Conservation (phyloP, 2,113 vertebrate species). For the Hiodon alosoides region DNA sequence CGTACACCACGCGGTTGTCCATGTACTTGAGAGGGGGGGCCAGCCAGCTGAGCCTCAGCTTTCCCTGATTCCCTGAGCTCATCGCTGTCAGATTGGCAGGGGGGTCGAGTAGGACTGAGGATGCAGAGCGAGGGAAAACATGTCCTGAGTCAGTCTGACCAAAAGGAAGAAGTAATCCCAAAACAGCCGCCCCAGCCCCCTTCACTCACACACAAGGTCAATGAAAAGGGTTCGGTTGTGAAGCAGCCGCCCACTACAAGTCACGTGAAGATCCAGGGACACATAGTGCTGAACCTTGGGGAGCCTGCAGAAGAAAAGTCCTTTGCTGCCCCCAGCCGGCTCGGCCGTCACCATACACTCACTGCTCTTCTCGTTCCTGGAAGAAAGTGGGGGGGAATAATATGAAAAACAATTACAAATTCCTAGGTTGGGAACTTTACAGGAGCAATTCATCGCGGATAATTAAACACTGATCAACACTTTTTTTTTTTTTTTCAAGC, state of each 20-base stretch:
- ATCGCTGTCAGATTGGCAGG: conserved; percentile 62
- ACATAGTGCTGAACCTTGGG: conserved; percentile 56
- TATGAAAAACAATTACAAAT: neutral
- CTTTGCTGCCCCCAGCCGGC: conserved; percentile 40
- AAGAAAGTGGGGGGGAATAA: neutral
- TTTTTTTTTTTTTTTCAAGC: too few relatives aligned
- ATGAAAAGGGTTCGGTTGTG: conserved; percentile 56
- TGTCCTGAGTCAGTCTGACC: neutral
- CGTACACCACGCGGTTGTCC: conserved; percentile 67
- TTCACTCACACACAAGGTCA: conserved; percentile 65
- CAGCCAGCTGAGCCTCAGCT: conserved; percentile 68
- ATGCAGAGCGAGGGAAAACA: neutral
- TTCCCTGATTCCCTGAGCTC: conserved; percentile 47
- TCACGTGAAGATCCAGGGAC: conserved; percentile 59
- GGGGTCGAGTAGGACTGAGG: conserved; percentile 71
- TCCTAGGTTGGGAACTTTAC: neutral
- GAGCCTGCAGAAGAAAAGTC: conserved; percentile 63
- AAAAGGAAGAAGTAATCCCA: neutral
- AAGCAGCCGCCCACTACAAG: conserved; percentile 33
- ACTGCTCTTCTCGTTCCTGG: conserved; percentile 60
- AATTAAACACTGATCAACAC: too few relatives aligned
- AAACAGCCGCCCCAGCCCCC: neutral
- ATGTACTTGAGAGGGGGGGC: conserved; percentile 63
- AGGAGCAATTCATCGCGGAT: neutral
- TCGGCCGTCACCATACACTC: conserved; percentile 54